Percentiles rank a stretch among this genome's conserved stretches.
Evolutionary conservation across 53 echinoderm and acorn worm species (phyloP).

Genomic region (Astropecten irregularis): DNA sequence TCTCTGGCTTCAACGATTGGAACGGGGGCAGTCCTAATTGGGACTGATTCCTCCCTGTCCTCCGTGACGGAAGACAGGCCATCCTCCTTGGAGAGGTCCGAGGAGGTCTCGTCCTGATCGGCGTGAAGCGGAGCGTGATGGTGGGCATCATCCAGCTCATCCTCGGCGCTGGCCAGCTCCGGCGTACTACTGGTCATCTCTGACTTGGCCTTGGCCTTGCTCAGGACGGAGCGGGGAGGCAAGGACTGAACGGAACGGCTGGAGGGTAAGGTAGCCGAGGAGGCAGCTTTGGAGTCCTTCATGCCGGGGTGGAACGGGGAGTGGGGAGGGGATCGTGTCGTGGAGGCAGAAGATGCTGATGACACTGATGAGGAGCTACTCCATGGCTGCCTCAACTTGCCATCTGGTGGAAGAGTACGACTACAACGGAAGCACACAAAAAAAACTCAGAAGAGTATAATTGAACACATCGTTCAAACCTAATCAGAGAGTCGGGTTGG

Average conservation of each 20-base stretch:
- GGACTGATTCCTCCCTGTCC: not conserved
- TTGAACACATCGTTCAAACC: not conserved
- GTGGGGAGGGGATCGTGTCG: slow-evolving; percentile 33
- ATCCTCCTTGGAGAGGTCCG: not conserved
- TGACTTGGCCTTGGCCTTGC: not conserved
- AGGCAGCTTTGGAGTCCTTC: not conserved
- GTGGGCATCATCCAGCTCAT: not conserved
- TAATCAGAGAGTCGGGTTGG: no score
- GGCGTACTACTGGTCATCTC: slow-evolving; percentile 43
- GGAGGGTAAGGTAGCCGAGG: slow-evolving; percentile 15
- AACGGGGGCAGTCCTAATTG: not conserved
- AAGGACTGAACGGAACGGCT: slow-evolving; percentile 17
- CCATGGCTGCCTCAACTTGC: slow-evolving; percentile 51
- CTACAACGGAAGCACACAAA: no score
- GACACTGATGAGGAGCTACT: slow-evolving; percentile 55
- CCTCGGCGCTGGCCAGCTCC: slow-evolving; percentile 5
- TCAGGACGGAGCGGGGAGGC: not conserved
- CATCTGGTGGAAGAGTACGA: slow-evolving; percentile 49
- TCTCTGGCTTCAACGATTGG: not conserved
- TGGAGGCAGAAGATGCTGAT: slow-evolving; percentile 28
- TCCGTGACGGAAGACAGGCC: not conserved
- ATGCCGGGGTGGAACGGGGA: slow-evolving; percentile 18
- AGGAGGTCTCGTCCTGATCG: not conserved
- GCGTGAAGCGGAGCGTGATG: not conserved
- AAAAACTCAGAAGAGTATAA: no score